Evolutionary conservation across 2,888 invertebrate species (phyloP).

Genomic region (Neocrepidodera transversa): DNA sequence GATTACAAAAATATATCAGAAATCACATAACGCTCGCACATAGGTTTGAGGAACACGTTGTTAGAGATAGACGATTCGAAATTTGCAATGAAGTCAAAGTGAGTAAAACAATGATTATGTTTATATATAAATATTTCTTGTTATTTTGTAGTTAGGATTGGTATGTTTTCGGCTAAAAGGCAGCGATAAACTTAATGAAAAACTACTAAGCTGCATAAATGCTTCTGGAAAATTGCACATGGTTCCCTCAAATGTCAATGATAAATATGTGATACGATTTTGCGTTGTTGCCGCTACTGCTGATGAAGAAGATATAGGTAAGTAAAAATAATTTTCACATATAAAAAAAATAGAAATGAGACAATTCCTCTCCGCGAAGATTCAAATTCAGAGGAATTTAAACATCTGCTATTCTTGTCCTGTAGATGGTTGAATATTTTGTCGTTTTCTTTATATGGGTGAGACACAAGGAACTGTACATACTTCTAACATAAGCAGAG

Average conservation of each 20-base stretch:
- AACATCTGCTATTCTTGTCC: no score
- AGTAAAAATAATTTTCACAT: constrained; percentile 23
- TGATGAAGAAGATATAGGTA: constrained; percentile 81
- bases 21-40: constrained; percentile 91
- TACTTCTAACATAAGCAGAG: no score
- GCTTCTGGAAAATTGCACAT: constrained; percentile 95
- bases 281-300: constrained; percentile 93
- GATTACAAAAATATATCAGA: constrained; percentile 91
- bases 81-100: constrained; percentile 92
- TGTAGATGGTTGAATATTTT: no score
- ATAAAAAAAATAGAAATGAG: no score
- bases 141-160: constrained; percentile 77
- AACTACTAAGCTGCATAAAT: constrained; percentile 89
- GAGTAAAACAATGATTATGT: constrained; percentile 48
- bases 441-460: no score
- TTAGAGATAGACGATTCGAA: constrained; percentile 85
- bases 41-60: constrained; percentile 82
- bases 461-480: no score
- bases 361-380: no score
- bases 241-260: constrained; percentile 92
- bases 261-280: constrained; percentile 91
- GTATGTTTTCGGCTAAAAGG: constrained; percentile 91
- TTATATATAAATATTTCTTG: background rate
- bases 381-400: no score
- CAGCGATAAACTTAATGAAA: constrained; percentile 83